These are phyloP conservation scores for Lissocephala sabroskyi DNA, from an alignment of 2,888 invertebrate species.

Conservation along the genomic window DNA sequence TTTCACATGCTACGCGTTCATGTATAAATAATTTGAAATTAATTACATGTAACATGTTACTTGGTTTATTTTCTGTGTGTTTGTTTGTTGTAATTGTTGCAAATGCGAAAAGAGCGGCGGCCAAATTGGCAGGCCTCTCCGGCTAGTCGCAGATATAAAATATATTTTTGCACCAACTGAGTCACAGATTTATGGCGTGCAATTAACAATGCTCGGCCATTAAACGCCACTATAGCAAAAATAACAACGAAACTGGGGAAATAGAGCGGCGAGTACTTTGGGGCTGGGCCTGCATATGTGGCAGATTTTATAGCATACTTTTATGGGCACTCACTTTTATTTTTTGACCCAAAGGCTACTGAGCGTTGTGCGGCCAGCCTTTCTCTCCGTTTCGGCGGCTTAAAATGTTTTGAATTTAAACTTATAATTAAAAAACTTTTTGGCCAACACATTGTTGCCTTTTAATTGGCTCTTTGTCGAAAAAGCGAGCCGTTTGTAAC, in stretches of 20 bases:
- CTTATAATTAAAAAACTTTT: constrained; percentile 60
- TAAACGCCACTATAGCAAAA: constrained; percentile 35
- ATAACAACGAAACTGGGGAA: constrained; percentile 10
- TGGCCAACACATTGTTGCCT: constrained; percentile 47
- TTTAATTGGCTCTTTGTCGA: constrained; percentile 58
- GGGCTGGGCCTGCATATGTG: constrained; percentile 3
- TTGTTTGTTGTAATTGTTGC: constrained; percentile 8
- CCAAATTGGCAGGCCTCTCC: constrained; percentile 12
- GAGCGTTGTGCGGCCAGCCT: not conserved
- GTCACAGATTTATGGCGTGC: constrained; percentile 52
- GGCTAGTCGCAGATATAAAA: constrained; percentile 52
- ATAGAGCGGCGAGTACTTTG: constrained; percentile 11
- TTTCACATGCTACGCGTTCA: constrained; percentile 39
- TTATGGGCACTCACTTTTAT: constrained; percentile 39
- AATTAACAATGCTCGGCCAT: constrained; percentile 55
- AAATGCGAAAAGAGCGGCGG: no score
- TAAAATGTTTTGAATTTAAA: constrained; percentile 53
- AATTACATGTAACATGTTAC: constrained; percentile 60
- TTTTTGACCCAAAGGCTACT: not conserved
- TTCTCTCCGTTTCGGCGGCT: constrained; percentile 17
- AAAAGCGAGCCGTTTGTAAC: constrained; percentile 14
- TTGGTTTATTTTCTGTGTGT: constrained; percentile 10
- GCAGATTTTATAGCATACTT: constrained; percentile 44
- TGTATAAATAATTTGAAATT: constrained; percentile 63
- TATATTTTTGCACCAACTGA: constrained; percentile 21